Base-by-base conservation (phyloP, 2,888 invertebrate genomes). In the Azorinus chamasolen region DNA sequence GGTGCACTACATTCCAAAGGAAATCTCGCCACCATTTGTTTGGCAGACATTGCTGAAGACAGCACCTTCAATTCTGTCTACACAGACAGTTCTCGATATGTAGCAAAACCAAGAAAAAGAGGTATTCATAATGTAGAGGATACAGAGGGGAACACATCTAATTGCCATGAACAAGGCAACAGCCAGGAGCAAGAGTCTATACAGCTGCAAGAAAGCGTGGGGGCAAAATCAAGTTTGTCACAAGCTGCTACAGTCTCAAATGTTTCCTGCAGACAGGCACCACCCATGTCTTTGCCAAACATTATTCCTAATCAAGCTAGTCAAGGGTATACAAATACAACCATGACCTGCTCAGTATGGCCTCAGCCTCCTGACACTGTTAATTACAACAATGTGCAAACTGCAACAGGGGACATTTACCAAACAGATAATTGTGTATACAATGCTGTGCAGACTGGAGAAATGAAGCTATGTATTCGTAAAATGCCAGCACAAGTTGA, bases 391-490 rank as follows among this genome's bases (percentile, higher is more conserved):
- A 32, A 32, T 10, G 10, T 32, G 32, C 45, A 16, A 45, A 16
- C 14, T 45, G n/a, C 4, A 5, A 5, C 45, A 45, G 14, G 3
- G n/a, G 4, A 5, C 14, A 45, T 5, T 45, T 20, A 45, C 45
- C 14, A 14, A 5, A 6, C 51, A 14, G 16, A 14, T 20, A 20
- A 4, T 16, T 14, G 39, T 10, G 39, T 57, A n/a, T 83, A 83
- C 41, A 73, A 74, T 48, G 68, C 72, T 41, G 68, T 64, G 18
- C 78, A 83, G 50, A 76, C 78, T 27, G 81, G 79, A 16, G 84
- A 75, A 14, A 85, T 73, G n/a, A 75, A 75, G 22, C 37, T 85
- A 5, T 79, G 76, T 32, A 43, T 85, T 6, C 68, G 81, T 22
- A 79, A 77, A 72, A 65, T 83, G 46, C 58, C 70, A 1, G 32